These are phyloP conservation scores for Nomada ferruginata DNA, from an alignment of 2,888 invertebrate species.

Conservation along the genomic window DNA sequence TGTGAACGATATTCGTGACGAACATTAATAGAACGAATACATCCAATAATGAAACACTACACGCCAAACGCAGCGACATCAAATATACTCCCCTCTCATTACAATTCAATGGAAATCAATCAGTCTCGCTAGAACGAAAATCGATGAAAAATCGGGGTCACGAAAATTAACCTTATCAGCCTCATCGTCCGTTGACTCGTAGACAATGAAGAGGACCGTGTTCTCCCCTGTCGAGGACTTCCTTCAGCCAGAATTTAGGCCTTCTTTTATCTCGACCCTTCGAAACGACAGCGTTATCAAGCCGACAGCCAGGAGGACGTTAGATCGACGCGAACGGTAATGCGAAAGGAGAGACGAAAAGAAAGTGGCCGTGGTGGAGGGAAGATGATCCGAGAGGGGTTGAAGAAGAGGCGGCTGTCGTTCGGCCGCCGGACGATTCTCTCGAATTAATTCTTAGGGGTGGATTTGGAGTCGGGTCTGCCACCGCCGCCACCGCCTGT, in stretches of 20 bases:
- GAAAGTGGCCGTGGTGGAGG: constrained; percentile 58
- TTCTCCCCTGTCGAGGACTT: constrained; percentile 26
- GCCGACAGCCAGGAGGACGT: constrained; percentile 71
- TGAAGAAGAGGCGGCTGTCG: constrained; percentile 73
- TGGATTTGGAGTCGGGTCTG: constrained; percentile 72
- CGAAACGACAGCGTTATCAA: constrained; percentile 75
- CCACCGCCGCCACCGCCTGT: constrained; percentile 67
- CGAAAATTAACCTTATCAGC: constrained; percentile 45
- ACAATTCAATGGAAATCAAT: background rate
- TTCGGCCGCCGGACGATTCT: constrained; percentile 82
- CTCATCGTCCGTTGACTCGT: constrained; percentile 28
- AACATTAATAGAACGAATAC: constrained; percentile 35
- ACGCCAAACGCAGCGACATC: background rate
- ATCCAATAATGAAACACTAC: constrained; percentile 9
- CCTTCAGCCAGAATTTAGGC: constrained; percentile 36
- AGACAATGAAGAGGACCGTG: constrained; percentile 45
- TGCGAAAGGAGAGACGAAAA: constrained; percentile 66
- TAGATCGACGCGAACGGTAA: constrained; percentile 75
- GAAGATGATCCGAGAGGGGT: constrained; percentile 64
- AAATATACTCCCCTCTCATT: background rate
- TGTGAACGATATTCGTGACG: constrained; percentile 9
- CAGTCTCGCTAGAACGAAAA: background rate
- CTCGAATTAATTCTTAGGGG: constrained; percentile 84
- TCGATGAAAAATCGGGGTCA: constrained; percentile 19
- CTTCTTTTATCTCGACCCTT: constrained; percentile 56